These are phyloP conservation scores for Batillaria attramentaria DNA, from an alignment of 1,140 invertebrate species.

Conservation along the genomic window DNA sequence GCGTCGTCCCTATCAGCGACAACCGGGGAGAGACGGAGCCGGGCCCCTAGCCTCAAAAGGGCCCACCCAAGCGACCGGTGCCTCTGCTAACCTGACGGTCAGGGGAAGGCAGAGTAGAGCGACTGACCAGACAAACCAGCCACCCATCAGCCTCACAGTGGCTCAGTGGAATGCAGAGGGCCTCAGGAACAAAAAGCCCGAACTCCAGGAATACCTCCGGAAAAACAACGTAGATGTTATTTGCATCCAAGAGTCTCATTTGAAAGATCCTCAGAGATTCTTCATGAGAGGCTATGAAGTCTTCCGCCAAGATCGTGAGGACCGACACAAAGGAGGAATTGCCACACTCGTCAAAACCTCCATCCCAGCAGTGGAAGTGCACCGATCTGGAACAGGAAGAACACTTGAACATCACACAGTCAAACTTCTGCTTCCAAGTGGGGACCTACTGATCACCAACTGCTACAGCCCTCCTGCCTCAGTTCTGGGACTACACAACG, in stretches of 20 bases:
- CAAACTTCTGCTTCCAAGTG: constrained; percentile 8
- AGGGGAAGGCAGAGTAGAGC: neutral
- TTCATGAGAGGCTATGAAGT: constrained; percentile 33
- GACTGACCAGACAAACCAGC: constrained; percentile 21
- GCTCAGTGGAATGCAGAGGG: constrained; percentile 42
- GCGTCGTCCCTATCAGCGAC: neutral
- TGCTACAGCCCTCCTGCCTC: constrained; percentile 31
- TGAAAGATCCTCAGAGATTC: constrained; percentile 23
- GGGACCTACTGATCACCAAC: constrained; percentile 18
- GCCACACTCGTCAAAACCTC: constrained; percentile 23
- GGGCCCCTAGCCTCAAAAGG: constrained; percentile 3
- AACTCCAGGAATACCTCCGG: constrained; percentile 25
- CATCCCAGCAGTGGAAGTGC: constrained; percentile 8
- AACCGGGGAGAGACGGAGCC: neutral
- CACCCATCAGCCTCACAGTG: constrained; percentile 22
- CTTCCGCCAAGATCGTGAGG: constrained; percentile 16
- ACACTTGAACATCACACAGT: constrained; percentile 16
- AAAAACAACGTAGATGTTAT: constrained; percentile 31
- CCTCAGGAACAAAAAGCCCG: constrained; percentile 33
- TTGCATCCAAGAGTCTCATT: constrained; percentile 37
- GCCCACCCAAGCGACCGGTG: constrained; percentile 12
- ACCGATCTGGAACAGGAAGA: constrained; percentile 19
- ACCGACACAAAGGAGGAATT: constrained; percentile 28
- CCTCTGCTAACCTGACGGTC: neutral
- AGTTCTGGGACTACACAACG: constrained; percentile 5